Base-by-base conservation (phyloP, 2,888 invertebrate species). In the Ormyrus rosae region DNA sequence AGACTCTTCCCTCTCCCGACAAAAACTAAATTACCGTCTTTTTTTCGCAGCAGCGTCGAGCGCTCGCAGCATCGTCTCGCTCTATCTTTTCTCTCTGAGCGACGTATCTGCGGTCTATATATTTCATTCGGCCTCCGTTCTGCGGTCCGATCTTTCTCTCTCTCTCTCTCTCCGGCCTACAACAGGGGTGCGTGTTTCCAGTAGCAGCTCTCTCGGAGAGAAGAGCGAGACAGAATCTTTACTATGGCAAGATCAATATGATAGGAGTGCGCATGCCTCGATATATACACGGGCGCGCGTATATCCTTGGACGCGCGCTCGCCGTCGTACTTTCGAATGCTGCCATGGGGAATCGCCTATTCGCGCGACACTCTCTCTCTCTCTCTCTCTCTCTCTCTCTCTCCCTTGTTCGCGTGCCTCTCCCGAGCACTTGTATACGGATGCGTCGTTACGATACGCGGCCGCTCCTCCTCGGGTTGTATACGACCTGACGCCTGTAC, bases 211-310 rank as follows among this genome's bases (percentile, higher is more conserved):
- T 45, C 48, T 46, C 48, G 6, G n/a, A 60, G 67, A 55, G 60
- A 53, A 13, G 60, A 89, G 89, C 34, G 34, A 34, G 34, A 34
- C 34, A 88, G 90, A 90, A 90, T 90, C 90, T 88, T 90, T 90
- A 90, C 89, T 89, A 90, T 89, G 88, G 89, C 87, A 86, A 89
- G 90, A 90, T 90, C 90, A 89, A 90, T 90, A 90, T 89, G 87
- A 89, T 88, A 86, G 86, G 84, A 88, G 85, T 84, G 90, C 90
- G 90, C 90, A 90, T 90, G 90, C 88, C 87, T 87, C 84, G 84
- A 84, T 84, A 85, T 86, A 85, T 34, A 34, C 34, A 4, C 34
- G 34, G 34, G 34, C 34, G 34, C 34, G 34, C 34, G 34, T 34
- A 34, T 86, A 84, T 69, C 63, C 60, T 46, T 65, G 50, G 50